These are phyloP conservation scores for Sciaenops ocellatus DNA, from an alignment of 2,797 vertebrate genomes.

Conservation along the genomic window DNA sequence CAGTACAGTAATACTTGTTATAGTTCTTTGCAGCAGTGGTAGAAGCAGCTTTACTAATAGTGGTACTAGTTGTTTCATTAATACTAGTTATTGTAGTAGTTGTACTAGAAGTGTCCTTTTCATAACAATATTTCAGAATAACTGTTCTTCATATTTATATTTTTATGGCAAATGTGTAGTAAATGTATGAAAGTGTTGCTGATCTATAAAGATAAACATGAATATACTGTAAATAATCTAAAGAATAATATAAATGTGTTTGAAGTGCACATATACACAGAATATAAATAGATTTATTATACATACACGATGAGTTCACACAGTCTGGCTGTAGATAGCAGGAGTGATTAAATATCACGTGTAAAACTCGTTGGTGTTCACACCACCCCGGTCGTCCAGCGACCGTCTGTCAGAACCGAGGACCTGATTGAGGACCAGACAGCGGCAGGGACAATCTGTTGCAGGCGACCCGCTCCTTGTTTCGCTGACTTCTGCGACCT, in stretches of 20 bases:
- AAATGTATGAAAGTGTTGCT: no score
- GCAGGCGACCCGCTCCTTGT: background rate
- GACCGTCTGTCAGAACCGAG: conserved; percentile 14
- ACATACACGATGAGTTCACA: background rate
- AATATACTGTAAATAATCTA: background rate
- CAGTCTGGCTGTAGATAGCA: background rate
- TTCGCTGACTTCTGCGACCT: conserved; percentile 36
- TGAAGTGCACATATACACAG: background rate
- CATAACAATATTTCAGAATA: no score
- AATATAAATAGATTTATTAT: background rate
- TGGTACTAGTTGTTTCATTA: no score
- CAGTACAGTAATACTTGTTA: no score
- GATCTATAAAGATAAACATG: no score
- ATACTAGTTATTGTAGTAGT: no score
- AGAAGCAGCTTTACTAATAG: no score
- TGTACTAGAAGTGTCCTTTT: no score
- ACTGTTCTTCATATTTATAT: no score
- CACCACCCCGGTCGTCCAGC: background rate
- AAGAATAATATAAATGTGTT: no score
- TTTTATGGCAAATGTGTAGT: no score
- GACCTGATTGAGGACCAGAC: conserved; percentile 45
- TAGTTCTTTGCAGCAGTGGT: no score
- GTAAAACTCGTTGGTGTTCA: background rate
- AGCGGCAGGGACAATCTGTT: conserved; percentile 50
- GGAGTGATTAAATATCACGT: background rate